These are phyloP conservation scores for Bombus turneri DNA, from an alignment of 1,140 invertebrate species.

Conservation along the genomic window DNA sequence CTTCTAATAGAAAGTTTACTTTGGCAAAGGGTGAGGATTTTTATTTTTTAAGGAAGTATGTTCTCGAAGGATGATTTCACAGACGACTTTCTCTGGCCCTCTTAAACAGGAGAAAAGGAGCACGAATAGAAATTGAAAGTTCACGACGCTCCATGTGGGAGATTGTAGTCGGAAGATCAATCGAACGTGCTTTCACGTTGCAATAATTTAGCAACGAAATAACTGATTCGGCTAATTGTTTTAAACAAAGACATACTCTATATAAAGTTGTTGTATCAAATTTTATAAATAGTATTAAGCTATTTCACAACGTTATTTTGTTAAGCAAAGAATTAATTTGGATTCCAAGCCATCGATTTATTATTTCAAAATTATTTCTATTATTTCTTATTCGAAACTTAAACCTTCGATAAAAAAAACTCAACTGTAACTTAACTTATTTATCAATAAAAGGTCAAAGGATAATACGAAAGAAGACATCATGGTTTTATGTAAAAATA, in stretches of 20 bases:
- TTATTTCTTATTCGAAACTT: neutral
- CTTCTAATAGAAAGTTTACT: neutral
- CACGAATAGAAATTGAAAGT: conserved; percentile 32
- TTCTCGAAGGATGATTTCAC: conserved; percentile 6
- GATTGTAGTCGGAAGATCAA: neutral
- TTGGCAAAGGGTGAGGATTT: neutral
- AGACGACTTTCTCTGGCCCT: conserved; percentile 24
- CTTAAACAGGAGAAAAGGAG: conserved; percentile 24
- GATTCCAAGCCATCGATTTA: no score
- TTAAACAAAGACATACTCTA: neutral
- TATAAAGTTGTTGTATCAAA: neutral
- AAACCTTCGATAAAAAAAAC: neutral
- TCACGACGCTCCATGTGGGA: neutral
- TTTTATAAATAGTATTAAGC: neutral
- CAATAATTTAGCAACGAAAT: neutral
- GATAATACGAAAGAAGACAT: neutral
- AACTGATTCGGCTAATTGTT: neutral
- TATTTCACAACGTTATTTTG: no score
- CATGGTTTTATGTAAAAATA: conserved; percentile 81
- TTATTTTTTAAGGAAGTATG: neutral
- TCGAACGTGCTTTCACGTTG: neutral
- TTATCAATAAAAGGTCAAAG: neutral
- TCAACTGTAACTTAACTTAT: neutral
- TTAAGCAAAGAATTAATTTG: no score
- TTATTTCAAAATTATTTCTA: neutral